Evolutionary conservation across 2,113 vertebrate species (phyloP), one percentile per base, ranked within the genome.

Genomic region (Pygoscelis antarcticus): DNA sequence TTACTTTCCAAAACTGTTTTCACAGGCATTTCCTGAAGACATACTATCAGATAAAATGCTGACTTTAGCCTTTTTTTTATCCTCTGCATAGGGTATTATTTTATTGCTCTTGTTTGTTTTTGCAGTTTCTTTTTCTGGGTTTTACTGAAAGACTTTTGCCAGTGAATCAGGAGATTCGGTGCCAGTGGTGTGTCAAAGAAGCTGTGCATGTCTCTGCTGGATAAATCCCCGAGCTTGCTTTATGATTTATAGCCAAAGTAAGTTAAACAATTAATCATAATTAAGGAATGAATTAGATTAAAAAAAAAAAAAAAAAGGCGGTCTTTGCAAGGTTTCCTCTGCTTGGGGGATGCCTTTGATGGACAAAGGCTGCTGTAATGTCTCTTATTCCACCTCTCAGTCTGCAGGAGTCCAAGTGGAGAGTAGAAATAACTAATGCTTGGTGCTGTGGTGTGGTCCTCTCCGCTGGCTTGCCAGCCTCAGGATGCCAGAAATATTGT

Each of bases 11-110:
- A 93, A 93, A 72, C 80, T 97, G 93, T 96, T 97, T 97, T 97
- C 91, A 94, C 94, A 98, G 97, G 69, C 96, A 98, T 96, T 98
- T 98, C 96, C 95, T 97, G 78, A 95, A 96, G 77, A 94, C 69
- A 85, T 61, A 29, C 74, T 80, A 61, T 65, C 62, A 85, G 87
- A 92, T 79, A 92, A 92, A 95, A 57, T 94, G 93, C 89, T 89
- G 83, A 89, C 77, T 93, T 89, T 13, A 87, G 75, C 36, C 34
- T 95, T 96, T 89, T 90, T 92, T 94, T 88, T 88, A 80, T 97
- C 69, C 72, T 93, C 62, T 76, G 58, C 1, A 1, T 46, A 84
- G 72, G 38, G 15, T 84, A 78, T 78, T 92, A 83, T 94, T 94
- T 96, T 83, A 83, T 89, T 82, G 23, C 32, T 95, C 72, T 40